Conservation (phyloP, 64 coral and sea anemone genomes). For the Actinia equina region DNA sequence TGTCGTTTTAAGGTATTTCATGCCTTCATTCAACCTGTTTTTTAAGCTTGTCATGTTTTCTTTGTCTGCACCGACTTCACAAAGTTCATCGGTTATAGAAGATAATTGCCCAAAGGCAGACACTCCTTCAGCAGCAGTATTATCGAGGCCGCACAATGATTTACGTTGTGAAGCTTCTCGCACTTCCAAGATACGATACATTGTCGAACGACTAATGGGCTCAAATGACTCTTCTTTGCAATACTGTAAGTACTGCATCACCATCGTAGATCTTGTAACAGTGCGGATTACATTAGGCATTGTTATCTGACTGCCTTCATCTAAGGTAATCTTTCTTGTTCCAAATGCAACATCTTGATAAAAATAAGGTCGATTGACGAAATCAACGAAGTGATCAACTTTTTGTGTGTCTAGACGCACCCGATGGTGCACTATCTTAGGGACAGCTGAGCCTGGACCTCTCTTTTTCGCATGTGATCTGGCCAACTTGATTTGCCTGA, state of each 20-base stretch:
- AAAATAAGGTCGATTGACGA: conserved; percentile 54
- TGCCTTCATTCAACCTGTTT: background rate
- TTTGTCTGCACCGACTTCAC: conserved; percentile 2
- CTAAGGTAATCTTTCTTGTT: conserved; percentile 35
- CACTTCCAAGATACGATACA: conserved; percentile 41
- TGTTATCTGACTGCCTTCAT: conserved; percentile 40
- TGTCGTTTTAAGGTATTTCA: conserved; percentile 27
- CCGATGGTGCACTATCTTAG: conserved; percentile 15
- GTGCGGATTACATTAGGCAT: conserved; percentile 63
- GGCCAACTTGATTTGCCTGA: conserved; percentile 29
- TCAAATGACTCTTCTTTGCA: conserved; percentile 33
- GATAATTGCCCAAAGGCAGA: conserved; percentile 2
- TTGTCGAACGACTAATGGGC: conserved; percentile 31
- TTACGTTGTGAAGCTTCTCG: conserved; percentile 56
- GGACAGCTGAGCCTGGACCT: conserved; percentile 14
- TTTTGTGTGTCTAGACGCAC: conserved; percentile 36
- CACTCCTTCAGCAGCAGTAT: conserved; percentile 16
- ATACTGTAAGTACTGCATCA: conserved; percentile 43
- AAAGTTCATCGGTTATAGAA: background rate
- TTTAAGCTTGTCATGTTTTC: conserved; percentile 13
- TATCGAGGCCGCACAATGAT: conserved; percentile 30
- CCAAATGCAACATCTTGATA: conserved; percentile 57
- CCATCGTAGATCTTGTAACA: conserved; percentile 47
- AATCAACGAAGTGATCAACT: conserved; percentile 57
- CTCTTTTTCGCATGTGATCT: conserved; percentile 12